phyloP scores from a whole-genome alignment of 2,888 invertebrate genomes.

The Rhagonycha lutea region DNA sequence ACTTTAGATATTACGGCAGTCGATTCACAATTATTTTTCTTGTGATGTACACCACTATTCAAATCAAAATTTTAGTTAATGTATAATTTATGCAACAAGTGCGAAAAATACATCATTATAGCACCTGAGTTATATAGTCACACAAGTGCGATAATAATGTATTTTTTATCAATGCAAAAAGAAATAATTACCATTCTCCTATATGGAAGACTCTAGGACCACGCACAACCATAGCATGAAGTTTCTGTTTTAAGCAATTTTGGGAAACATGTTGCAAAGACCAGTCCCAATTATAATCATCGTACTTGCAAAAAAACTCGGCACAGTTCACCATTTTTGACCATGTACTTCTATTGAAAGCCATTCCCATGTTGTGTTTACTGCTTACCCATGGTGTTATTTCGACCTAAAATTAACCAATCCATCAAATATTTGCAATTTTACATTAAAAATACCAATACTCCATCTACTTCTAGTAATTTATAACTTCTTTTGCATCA shows the following conservation, averaged over 20 bases:
- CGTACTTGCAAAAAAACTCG: conserved; percentile 90
- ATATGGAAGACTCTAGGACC: conserved; percentile 97
- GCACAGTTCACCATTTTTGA: conserved; percentile 78
- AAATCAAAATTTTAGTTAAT: not conserved
- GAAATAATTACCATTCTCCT: conserved; percentile 84
- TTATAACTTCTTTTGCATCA: no score
- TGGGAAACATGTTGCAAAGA: conserved; percentile 90
- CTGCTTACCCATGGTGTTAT: conserved; percentile 94
- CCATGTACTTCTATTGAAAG: conserved; percentile 90
- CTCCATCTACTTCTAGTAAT: not conserved
- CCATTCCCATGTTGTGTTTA: conserved; percentile 99
- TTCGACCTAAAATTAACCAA: conserved; percentile 71
- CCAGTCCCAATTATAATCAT: conserved; percentile 99
- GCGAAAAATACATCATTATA: not conserved
- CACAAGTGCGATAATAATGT: not conserved
- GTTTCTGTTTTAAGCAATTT: conserved; percentile 74
- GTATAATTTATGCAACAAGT: not conserved
- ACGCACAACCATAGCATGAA: conserved; percentile 87
- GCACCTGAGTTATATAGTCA: no score
- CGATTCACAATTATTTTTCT: conserved; percentile 88
- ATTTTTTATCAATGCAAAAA: not conserved
- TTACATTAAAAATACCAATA: not conserved
- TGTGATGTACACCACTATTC: conserved; percentile 92
- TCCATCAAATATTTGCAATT: not conserved
- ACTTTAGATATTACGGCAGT: conserved; percentile 84